phyloP scores from a whole-genome alignment of 2,888 invertebrate genomes.

The Platerodrilus igneus region DNA sequence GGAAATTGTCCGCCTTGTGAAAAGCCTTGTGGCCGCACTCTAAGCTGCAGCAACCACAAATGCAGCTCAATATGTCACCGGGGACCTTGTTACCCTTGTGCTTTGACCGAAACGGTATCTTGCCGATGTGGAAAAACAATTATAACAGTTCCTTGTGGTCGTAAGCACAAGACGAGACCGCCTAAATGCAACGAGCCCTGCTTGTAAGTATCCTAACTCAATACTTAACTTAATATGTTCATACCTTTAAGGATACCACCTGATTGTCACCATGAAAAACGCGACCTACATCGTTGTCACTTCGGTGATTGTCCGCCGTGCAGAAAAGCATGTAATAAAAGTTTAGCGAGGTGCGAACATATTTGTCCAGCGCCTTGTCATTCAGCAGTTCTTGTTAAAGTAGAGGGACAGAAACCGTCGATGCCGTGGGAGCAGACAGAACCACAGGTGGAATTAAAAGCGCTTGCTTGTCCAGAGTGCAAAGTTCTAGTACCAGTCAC shows the following conservation, averaged over 20 bases:
- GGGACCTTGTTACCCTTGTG: conserved; percentile 83
- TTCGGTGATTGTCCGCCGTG: conserved; percentile 82
- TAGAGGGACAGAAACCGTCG: conserved; percentile 54
- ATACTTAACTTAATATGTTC: background rate
- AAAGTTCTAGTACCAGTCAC: conserved; percentile 63
- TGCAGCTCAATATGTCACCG: conserved; percentile 75
- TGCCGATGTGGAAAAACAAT: conserved; percentile 80
- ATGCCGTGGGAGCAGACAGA: conserved; percentile 61
- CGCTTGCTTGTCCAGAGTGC: conserved; percentile 68
- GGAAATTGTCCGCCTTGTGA: conserved; percentile 80
- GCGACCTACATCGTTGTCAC: conserved; percentile 75
- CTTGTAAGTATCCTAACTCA: conserved; percentile 49
- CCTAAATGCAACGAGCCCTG: conserved; percentile 74
- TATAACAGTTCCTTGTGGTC: conserved; percentile 80
- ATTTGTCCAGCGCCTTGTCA: conserved; percentile 71
- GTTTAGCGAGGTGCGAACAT: conserved; percentile 59
- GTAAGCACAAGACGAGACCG: conserved; percentile 69
- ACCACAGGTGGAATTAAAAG: conserved; percentile 49
- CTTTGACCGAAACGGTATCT: conserved; percentile 62
- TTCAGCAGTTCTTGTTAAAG: conserved; percentile 63
- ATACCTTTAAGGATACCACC: conserved; percentile 67
- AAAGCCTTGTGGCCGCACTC: conserved; percentile 74
- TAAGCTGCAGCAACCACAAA: conserved; percentile 85
- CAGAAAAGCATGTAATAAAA: conserved; percentile 65
- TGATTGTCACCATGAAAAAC: conserved; percentile 75